These are phyloP conservation scores for Emydoidea blandingii DNA, from an alignment of 2,797 vertebrate species.

Conservation along the genomic window DNA sequence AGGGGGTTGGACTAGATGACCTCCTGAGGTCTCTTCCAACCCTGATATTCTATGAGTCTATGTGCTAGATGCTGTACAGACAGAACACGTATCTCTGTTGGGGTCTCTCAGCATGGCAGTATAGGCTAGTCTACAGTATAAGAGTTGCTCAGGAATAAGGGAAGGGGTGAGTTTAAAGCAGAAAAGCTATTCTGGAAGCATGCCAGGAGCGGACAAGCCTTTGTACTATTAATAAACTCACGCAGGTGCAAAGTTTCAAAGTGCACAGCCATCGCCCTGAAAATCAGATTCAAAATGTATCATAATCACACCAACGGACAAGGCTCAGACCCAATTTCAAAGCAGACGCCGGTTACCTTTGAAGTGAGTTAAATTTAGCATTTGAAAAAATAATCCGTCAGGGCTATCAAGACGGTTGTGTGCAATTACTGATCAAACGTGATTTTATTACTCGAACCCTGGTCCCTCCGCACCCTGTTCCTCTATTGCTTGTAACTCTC, in stretches of 20 bases:
- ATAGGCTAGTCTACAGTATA: not conserved
- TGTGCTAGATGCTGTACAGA: not conserved
- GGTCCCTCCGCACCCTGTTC: not conserved
- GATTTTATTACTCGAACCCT: not conserved
- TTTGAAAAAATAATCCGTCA: not conserved
- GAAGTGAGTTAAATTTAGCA: not conserved
- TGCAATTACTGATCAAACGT: not conserved
- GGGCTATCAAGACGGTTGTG: not conserved
- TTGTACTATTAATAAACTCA: not conserved
- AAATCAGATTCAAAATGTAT: not conserved
- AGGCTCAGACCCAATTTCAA: not conserved
- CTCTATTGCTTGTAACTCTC: not conserved
- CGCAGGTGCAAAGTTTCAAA: not conserved
- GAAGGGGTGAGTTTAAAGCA: not conserved
- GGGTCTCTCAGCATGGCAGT: not conserved
- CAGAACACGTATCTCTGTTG: not conserved
- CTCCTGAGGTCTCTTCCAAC: too few species aligned
- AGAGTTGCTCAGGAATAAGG: not conserved
- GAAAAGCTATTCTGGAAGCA: not conserved
- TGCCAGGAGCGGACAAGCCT: not conserved
- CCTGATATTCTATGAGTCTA: too few species aligned
- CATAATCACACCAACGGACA: not conserved
- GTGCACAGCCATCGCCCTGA: accelerated
- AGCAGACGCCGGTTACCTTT: accelerated
- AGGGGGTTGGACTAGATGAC: too few species aligned